Evolutionary conservation across 1,140 invertebrate genomes (phyloP), one percentile per base, ranked within the genome.

Genomic region (Drusus annulatus): DNA sequence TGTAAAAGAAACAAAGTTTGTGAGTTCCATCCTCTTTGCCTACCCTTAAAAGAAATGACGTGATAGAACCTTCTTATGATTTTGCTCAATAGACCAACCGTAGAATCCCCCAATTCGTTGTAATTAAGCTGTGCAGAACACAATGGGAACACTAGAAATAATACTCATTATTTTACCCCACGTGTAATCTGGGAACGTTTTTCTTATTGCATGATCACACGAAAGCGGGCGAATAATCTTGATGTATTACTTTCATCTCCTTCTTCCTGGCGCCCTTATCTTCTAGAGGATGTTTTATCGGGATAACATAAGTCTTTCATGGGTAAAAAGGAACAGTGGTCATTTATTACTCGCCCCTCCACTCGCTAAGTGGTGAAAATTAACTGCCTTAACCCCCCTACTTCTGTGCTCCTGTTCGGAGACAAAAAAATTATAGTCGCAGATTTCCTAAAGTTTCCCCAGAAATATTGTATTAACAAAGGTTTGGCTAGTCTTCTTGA

Each of bases 141-240:
- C 6, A 69, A 69, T 68, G 45, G 8, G 45, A 78, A 69, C 62
- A 69, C 58, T 25, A 21, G 50, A 65, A 65, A 68, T 50, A 68
- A 51, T 68, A 31, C 19, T 17, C 56, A 52, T 63, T 63, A 77
- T 51, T 63, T 69, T 28, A 65, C n/a, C 45, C 62, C 16, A 36
- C 8, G 31, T 36, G 10, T 73, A 73, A 73, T 79, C 62, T 65
- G 75, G 54, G 7, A 76, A 45, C 75, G 65, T 81, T 81, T 81
- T 77, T 81, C 80, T 81, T 81, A 76, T 81, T 81, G 80, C 80
- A 81, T 81, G 80, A 81, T 71, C 62, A 52, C 80, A 69, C 75
- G 80, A 77, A 78, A 31, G 31, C 74, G 75, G 63, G 68, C 23
- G 52, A 82, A 77, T 80, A 82, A 81, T 82, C 80, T 77, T 76